Base-by-base conservation (phyloP, 2,113 vertebrate genomes). In the Hoplias malabaricus region DNA sequence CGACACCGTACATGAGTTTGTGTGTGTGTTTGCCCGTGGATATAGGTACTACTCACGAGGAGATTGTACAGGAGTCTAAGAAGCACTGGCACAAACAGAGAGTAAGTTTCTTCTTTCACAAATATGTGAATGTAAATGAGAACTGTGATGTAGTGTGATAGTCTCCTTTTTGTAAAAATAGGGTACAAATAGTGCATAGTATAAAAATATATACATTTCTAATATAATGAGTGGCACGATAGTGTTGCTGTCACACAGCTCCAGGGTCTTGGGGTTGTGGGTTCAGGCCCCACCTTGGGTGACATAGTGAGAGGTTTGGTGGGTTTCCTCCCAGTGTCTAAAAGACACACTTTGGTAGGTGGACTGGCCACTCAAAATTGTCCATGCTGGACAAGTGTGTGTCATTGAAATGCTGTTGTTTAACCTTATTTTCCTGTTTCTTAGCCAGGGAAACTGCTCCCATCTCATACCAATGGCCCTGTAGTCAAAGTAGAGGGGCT, bases 1-100 rank as follows among this genome's bases (percentile, higher is more conserved):
- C 66, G 42, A 38, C 21, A 34, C 48, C 6, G 25, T 76, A 14
- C 79, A 1, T 77, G 0, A 53, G 4, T 80, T 42, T 54, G 38
- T 69, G 62, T 72, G 75, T 54, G 38, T 69, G 31, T 53, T 0
- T 83, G 69, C 85, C 66, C 83, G 53, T 54, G 84, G 77, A 71
- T 62, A 29, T 80, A 98, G 96, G 95, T 77, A 94, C 95, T 90
- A 94, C 91, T 50, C 92, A 93, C 0, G 95, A 97, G 73, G 95
- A 97, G 82, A 97, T 99, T 0, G 95, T 97, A 46, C 94, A 94
- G 82, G 90, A 98, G 79, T 96, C 96, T 1, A 92, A 92, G 81
- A 93, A 92, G 42, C 93, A 93, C 88, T 90, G 93, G 88, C 92
- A 95, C 23, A 92, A 94, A 67, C 89, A 92, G 88, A 94, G 94